A percentile compares a stretch with the other conserved stretches of the same genome.
These are phyloP conservation scores for Xylota sylvarum DNA, from an alignment of 2,888 invertebrate species.

Conservation along the genomic window DNA sequence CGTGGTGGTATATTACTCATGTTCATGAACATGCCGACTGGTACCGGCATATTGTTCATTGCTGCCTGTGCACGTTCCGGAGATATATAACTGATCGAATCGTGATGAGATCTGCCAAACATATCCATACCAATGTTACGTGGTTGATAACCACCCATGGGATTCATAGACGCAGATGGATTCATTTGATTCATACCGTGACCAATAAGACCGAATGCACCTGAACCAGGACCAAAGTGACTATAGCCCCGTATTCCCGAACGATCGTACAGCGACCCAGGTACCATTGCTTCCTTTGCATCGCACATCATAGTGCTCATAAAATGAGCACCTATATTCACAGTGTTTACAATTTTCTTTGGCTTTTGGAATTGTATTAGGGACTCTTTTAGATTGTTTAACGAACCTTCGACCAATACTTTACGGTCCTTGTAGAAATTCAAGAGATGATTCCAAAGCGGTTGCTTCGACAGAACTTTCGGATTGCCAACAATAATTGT, in stretches of 20 bases:
- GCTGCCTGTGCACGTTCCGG: constrained; percentile 91
- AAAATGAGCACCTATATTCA: constrained; percentile 98
- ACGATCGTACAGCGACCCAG: constrained; percentile 96
- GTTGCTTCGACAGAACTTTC: constrained; percentile 98
- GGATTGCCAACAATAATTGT: constrained; percentile 99
- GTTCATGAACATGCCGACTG: constrained; percentile 97
- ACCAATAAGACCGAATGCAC: constrained; percentile 57
- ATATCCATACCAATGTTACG: constrained; percentile 86
- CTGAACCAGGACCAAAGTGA: constrained; percentile 65
- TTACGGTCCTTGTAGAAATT: constrained; percentile 99
- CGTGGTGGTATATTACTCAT: constrained; percentile 92
- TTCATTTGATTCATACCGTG: constrained; percentile 59
- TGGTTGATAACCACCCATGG: constrained; percentile 72
- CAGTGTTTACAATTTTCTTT: constrained; percentile 96
- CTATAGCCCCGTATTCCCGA: constrained; percentile 85
- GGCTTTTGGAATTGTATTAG: constrained; percentile 99
- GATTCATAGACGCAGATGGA: constrained; percentile 58
- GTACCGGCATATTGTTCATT: constrained; percentile 94
- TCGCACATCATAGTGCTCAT: constrained; percentile 99
- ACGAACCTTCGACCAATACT: constrained; percentile 96
- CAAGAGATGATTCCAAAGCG: constrained; percentile 98
- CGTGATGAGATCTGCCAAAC: constrained; percentile 91
- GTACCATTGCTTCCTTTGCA: constrained; percentile 97
- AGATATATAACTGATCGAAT: constrained; percentile 96
- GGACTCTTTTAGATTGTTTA: constrained; percentile 98